Conservation (phyloP, 2,113 vertebrate genomes). For the Setophaga kirtlandii region DNA sequence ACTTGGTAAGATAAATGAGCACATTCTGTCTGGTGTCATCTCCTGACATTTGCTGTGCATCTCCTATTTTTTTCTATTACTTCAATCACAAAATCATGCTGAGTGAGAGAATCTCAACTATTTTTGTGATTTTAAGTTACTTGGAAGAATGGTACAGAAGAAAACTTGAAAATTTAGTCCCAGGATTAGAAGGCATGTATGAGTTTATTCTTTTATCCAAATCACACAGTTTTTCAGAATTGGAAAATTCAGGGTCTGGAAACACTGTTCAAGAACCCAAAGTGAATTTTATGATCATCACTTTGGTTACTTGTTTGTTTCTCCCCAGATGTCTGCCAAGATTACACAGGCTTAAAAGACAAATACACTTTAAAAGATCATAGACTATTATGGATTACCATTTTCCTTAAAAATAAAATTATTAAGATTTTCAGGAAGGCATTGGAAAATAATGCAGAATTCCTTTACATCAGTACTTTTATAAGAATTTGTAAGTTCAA, state of each 20-base stretch:
- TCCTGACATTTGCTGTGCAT: background rate
- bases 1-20: background rate
- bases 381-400: background rate
- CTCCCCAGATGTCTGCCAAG: background rate
- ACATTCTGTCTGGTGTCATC: background rate
- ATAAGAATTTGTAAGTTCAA: background rate
- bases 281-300: background rate
- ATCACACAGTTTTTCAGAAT: background rate
- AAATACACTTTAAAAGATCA: background rate
- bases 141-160: background rate
- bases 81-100: background rate
- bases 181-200: background rate
- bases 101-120: background rate
- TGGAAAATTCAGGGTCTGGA: background rate
- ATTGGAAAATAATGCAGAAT: background rate
- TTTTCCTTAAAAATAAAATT: background rate
- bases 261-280: background rate
- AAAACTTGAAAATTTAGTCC: background rate
- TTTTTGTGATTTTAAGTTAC: background rate
- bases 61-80: background rate
- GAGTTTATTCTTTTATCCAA: background rate
- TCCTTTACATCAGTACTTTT: background rate
- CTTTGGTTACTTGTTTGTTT: background rate
- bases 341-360: background rate
- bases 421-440: background rate